Base-by-base conservation (phyloP, 2,888 invertebrate genomes). In the Caenorhabditis sp. region DNA sequence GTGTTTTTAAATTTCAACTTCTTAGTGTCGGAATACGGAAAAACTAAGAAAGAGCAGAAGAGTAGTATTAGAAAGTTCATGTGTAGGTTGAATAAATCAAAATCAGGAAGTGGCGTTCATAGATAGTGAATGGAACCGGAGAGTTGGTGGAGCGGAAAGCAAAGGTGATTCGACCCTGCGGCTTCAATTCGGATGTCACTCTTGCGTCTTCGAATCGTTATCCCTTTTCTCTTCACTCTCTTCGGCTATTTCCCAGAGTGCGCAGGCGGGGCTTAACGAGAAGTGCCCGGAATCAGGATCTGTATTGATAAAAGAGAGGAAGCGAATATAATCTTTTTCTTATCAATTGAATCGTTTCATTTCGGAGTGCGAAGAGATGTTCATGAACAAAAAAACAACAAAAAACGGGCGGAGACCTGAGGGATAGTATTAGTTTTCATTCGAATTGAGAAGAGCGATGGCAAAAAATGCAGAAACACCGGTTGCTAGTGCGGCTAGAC, bases 401-500 rank as follows among this genome's bases (percentile, higher is more conserved):
- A 65, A 60, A 53, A 11, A 26, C 9, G 28, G 15, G 69, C 40
- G 13, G 55, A 18, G 13, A 32, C 20, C 40, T 47, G 35, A 24
- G 37, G 40, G 11, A 61, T 8, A 35, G 35, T 20, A 1, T 64
- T 28, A 69, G 55, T 64, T 64, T 53, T 69, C 67, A 50, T 62
- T 40, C 37, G 69, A 55, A 51, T 69, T 69, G 47, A 68, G 55
- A 20, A 76, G 76, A 28, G 76, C 76, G n/a, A 79, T 79, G 13
- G 79, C 51, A 55, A 70, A 80, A 74, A 80, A 80, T 37, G 80
- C 72, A 3, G 80, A 80, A 37, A 62, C 51, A 47, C 79, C 80
- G 44, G 72, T 69, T 58, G 61, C 80, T 15, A 80, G 44, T 1
- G 37, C 51, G 32, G 72, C 70, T 22, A 74, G 32, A 51, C 72